These are phyloP conservation scores for Apocrypta bakeri DNA, from an alignment of 1,140 invertebrate species.

Conservation along the genomic window DNA sequence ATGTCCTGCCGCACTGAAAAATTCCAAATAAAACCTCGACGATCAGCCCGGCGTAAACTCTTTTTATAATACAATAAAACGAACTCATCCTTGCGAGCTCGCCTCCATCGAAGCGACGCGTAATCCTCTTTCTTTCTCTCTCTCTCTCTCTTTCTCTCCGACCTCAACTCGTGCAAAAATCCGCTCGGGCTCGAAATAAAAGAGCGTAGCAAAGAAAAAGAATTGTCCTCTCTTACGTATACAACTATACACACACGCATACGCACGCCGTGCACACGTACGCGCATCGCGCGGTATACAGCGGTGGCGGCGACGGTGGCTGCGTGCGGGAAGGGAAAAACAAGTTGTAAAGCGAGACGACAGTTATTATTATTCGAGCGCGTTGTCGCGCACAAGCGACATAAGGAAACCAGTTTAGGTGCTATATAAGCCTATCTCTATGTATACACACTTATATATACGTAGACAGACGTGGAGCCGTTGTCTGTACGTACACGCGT, in stretches of 20 bases:
- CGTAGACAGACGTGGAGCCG: too few relatives aligned
- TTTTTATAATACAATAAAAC: not conserved
- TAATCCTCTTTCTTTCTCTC: too few relatives aligned
- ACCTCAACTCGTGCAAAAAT: not conserved
- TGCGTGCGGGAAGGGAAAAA: slow-evolving; percentile 13
- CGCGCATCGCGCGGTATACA: too few relatives aligned
- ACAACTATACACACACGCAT: too few relatives aligned
- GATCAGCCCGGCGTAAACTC: not conserved
- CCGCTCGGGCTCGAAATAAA: not conserved
- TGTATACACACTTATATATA: not conserved
- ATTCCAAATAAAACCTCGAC: not conserved
- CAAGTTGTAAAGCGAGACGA: slow-evolving; percentile 52
- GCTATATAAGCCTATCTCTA: not conserved
- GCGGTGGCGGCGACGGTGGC: not conserved
- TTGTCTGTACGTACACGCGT: not conserved
- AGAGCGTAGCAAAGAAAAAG: not conserved
- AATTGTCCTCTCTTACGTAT: not conserved
- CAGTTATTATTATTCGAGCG: slow-evolving; percentile 48
- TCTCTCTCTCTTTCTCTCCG: too few relatives aligned
- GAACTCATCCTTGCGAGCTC: not conserved
- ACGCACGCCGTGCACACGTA: not conserved
- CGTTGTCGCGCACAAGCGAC: not conserved
- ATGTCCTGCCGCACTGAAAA: not conserved
- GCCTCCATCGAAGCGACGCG: not conserved
- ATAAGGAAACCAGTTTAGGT: slow-evolving; percentile 51